phyloP scores from a whole-genome alignment of 2,797 vertebrate genomes.

The Malacoctenus gilli region DNA sequence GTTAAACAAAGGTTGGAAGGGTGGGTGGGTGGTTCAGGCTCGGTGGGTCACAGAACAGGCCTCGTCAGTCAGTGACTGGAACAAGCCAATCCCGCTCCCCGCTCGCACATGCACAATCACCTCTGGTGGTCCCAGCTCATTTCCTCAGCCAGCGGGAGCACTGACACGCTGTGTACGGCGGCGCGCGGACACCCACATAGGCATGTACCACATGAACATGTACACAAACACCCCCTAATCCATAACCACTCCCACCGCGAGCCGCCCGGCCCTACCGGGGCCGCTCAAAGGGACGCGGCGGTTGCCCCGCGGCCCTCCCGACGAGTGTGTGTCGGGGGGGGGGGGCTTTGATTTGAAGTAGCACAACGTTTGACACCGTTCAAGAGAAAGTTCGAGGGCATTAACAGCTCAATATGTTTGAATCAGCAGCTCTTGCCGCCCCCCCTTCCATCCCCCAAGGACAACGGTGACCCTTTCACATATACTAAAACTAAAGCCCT shows the following conservation, averaged over 20 bases:
- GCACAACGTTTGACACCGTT: slow-evolving; percentile 57
- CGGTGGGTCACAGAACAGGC: slow-evolving; percentile 69
- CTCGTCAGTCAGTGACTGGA: slow-evolving; percentile 70
- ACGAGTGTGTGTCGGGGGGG: slow-evolving; percentile 36
- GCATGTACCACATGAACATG: slow-evolving; percentile 63
- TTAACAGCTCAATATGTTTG: slow-evolving; percentile 66
- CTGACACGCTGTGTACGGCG: slow-evolving; percentile 57
- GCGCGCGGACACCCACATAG: slow-evolving; percentile 74
- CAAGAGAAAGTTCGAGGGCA: slow-evolving; percentile 56
- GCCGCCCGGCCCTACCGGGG: slow-evolving; percentile 29
- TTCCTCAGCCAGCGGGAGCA: slow-evolving; percentile 77
- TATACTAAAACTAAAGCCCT: slow-evolving; percentile 46
- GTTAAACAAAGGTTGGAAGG: slow-evolving; percentile 67
- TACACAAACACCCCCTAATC: slow-evolving; percentile 63
- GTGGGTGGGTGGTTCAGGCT: slow-evolving; percentile 26
- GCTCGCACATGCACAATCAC: slow-evolving; percentile 73
- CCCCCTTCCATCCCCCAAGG: slow-evolving; percentile 44
- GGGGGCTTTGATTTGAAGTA: slow-evolving; percentile 52
- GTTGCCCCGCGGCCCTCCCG: slow-evolving; percentile 27
- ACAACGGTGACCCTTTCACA: slow-evolving; percentile 65
- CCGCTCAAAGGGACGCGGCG: slow-evolving; percentile 27
- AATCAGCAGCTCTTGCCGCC: slow-evolving; percentile 57
- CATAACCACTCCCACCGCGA: slow-evolving; percentile 54
- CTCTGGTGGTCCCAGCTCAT: slow-evolving; percentile 84
- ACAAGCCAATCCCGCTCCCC: slow-evolving; percentile 62